Conservation (phyloP, 1,140 invertebrate species). For the Drosophila sproati region DNA sequence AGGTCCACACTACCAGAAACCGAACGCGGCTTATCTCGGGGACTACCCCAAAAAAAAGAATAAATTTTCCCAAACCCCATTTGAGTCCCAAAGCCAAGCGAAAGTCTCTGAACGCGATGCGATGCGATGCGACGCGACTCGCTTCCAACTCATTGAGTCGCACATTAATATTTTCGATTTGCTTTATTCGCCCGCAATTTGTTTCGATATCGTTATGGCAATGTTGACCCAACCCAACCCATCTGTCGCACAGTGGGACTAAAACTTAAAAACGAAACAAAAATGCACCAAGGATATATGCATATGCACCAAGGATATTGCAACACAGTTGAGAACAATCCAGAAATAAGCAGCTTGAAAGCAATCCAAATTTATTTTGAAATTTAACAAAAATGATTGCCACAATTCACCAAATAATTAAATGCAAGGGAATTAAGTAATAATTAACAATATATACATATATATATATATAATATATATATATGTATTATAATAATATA, state of each 20-base stretch:
- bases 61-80: background rate
- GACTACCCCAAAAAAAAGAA: conserved; percentile 28
- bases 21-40: conserved; percentile 58
- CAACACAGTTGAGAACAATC: too few relatives aligned
- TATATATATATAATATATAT: too few relatives aligned
- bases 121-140: conserved; percentile 14
- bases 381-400: too few relatives aligned
- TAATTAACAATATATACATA: too few relatives aligned
- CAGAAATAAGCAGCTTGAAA: too few relatives aligned
- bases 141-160: conserved; percentile 74
- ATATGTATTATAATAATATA: background rate
- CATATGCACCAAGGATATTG: background rate
- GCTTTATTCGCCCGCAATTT: conserved; percentile 75
- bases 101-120: conserved; percentile 3
- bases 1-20: conserved; percentile 49
- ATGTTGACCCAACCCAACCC: conserved; percentile 8
- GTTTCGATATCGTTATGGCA: conserved; percentile 65
- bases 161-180: conserved; percentile 79
- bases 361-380: too few relatives aligned
- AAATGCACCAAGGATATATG: background rate
- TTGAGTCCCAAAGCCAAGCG: conserved; percentile 1
- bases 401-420: too few relatives aligned
- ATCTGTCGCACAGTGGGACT: conserved; percentile 23
- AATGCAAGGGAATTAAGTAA: too few relatives aligned
- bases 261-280: conserved; percentile 24